Conservation (phyloP, 2,797 vertebrate species). For the Sparus aurata region DNA sequence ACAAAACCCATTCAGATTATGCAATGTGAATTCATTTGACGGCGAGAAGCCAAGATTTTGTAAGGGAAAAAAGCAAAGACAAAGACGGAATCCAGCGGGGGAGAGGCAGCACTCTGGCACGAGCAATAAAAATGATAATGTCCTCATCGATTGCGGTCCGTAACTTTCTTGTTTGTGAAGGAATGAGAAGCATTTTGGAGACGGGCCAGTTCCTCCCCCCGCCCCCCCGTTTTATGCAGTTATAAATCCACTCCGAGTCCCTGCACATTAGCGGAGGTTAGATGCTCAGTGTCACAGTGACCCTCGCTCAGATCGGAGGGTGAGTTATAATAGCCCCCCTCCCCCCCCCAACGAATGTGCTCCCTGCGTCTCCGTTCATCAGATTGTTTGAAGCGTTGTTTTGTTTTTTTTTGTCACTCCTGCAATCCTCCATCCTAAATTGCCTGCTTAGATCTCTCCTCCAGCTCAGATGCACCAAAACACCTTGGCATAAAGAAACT, state of each 20-base stretch:
- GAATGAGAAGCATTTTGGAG: conserved; percentile 18
- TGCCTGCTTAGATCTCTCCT: neutral
- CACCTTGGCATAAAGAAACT: conserved; percentile 17
- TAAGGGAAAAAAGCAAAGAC: neutral
- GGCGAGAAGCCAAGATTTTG: neutral
- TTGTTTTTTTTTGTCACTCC: conserved; percentile 17
- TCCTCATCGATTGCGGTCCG: conserved; percentile 17
- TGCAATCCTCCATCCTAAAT: conserved; percentile 1
- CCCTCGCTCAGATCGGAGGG: conserved; percentile 7
- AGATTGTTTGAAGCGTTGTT: neutral
- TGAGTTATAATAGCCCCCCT: conserved; percentile 1
- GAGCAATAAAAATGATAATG: conserved; percentile 15
- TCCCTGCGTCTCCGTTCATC: neutral
- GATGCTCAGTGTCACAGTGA: conserved; percentile 41
- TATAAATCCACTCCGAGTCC: conserved; percentile 38
- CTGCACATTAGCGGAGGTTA: conserved; percentile 8
- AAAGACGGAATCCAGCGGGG: neutral
- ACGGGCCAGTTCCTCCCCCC: neutral
- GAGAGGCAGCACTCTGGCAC: conserved; percentile 9
- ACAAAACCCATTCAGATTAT: neutral
- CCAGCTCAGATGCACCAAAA: neutral
- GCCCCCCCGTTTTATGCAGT: conserved; percentile 18
- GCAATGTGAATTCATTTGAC: neutral
- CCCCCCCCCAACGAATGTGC: no score
- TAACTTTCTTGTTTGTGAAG: conserved; percentile 25